A percentile compares a stretch with the other conserved stretches of the same genome.
These are phyloP conservation scores for Cacoxenus indagator DNA, from an alignment of 2,888 invertebrate genomes.

Conservation along the genomic window DNA sequence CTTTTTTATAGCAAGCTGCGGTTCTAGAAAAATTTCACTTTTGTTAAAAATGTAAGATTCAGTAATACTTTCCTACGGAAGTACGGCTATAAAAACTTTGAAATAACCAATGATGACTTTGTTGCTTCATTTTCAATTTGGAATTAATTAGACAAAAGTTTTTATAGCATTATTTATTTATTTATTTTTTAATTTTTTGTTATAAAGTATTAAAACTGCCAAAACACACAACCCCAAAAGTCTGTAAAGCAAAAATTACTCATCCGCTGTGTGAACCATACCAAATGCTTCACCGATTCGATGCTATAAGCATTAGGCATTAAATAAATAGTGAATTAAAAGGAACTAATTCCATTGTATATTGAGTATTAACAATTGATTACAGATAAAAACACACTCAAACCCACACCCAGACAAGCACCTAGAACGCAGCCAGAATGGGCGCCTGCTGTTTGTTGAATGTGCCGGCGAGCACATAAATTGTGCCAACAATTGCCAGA, in stretches of 20 bases:
- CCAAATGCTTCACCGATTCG: background rate
- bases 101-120: too few species aligned
- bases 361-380: conserved; percentile 32
- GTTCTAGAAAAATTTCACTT: too few species aligned
- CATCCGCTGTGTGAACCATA: background rate
- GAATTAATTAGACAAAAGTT: too few species aligned
- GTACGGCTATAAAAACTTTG: too few species aligned
- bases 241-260: background rate
- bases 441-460: background rate
- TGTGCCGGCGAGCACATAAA: conserved; percentile 40
- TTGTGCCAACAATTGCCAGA: conserved; percentile 53
- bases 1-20: too few species aligned
- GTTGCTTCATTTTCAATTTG: too few species aligned
- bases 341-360: background rate
- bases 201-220: background rate
- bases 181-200: background rate
- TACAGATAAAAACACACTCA: conserved; percentile 37
- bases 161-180: too few species aligned
- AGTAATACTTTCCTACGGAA: too few species aligned
- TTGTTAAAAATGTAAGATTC: too few species aligned
- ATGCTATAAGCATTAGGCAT: background rate
- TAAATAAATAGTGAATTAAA: background rate
- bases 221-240: too few species aligned
- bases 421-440: conserved; percentile 5
- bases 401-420: conserved; percentile 24